phyloP scores from a whole-genome alignment of 2,113 vertebrate genomes.

The Orcinus orca region DNA sequence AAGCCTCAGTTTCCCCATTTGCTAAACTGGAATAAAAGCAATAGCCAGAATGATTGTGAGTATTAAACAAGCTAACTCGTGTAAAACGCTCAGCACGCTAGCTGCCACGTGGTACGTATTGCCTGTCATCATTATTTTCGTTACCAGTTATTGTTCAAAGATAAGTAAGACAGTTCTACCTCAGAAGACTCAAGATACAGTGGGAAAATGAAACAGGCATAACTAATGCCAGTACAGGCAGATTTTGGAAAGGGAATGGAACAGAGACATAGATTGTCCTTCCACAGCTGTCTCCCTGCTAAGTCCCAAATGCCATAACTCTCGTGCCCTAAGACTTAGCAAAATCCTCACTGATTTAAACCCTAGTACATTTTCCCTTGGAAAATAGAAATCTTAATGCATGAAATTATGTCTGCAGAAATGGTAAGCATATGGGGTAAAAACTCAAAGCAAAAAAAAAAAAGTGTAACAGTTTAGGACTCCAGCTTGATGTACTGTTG shows the following conservation, averaged over 20 bases:
- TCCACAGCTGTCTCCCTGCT: neutral
- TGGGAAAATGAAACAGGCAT: neutral
- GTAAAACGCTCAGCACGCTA: neutral
- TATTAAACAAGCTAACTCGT: neutral
- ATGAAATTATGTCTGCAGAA: slow-evolving; percentile 36
- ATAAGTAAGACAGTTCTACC: slow-evolving; percentile 17
- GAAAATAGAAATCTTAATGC: slow-evolving; percentile 38
- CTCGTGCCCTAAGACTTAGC: neutral
- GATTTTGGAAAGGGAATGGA: neutral
- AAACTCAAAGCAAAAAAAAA: slow-evolving; percentile 53
- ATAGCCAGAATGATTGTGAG: neutral
- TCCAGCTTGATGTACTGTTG: slow-evolving; percentile 69
- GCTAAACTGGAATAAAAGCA: neutral
- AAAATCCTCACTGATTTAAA: slow-evolving; percentile 45
- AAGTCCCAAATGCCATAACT: slow-evolving; percentile 6
- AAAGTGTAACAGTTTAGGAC: slow-evolving; percentile 60
- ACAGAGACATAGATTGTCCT: neutral
- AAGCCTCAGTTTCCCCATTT: neutral
- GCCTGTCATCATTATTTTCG: neutral
- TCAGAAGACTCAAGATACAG: slow-evolving; percentile 1
- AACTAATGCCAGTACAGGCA: neutral
- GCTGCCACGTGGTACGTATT: neutral
- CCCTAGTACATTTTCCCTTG: neutral
- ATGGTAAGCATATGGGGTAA: slow-evolving; percentile 65
- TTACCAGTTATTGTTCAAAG: neutral